Conservation (phyloP, 2,888 invertebrate species). For the Tetranychus truncatus region DNA sequence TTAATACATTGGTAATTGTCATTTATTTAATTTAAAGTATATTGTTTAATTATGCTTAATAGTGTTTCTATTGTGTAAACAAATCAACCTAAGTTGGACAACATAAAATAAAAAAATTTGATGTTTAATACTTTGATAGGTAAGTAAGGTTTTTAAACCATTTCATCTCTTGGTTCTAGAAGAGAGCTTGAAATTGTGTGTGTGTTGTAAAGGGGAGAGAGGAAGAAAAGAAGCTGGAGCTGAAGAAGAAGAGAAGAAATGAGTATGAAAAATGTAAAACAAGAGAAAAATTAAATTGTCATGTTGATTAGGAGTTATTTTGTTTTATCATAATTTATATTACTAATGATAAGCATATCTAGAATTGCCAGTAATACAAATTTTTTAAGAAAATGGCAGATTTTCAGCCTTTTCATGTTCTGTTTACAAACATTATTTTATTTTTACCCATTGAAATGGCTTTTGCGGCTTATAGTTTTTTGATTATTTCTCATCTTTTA, state of each 20-base stretch:
- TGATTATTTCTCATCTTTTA: no score
- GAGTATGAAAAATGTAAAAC: neutral
- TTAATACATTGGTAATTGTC: neutral
- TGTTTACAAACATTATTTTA: no score
- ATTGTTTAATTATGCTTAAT: neutral
- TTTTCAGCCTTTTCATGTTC: no score
- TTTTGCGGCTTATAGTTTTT: no score
- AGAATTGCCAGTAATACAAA: neutral
- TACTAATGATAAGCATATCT: neutral
- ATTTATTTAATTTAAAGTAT: conserved; percentile 17
- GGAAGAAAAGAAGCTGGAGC: neutral
- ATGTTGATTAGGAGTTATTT: neutral
- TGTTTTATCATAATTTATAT: neutral
- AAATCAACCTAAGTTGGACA: neutral
- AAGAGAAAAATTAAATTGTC: neutral
- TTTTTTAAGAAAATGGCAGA: no score
- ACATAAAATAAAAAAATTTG: neutral
- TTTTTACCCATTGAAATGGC: no score
- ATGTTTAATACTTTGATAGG: neutral
- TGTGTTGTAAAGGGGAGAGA: conserved; percentile 5
- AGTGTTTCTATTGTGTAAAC: neutral
- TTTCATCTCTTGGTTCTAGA: neutral
- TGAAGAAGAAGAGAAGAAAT: neutral
- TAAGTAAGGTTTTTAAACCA: neutral
- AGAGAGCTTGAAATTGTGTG: neutral